Percentiles rank a stretch among this genome's conserved stretches.
Evolutionary conservation across 1,140 invertebrate species (phyloP).

Genomic region (Drosophila orena): DNA sequence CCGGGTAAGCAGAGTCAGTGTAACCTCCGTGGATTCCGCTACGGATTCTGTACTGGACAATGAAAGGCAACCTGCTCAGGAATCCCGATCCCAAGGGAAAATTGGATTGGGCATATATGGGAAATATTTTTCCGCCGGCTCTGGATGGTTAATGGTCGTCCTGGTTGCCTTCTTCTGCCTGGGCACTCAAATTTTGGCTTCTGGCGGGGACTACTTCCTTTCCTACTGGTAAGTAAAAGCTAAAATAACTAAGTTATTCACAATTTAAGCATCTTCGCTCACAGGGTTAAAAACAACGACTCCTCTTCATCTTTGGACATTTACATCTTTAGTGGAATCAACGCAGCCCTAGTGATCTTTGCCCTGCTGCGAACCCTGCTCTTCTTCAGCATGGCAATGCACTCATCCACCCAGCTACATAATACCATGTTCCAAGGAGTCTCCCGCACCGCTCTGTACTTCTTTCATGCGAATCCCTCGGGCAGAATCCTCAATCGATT

Average conservation of each 20-base stretch:
- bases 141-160: conserved; percentile 33
- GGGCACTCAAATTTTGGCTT: conserved; percentile 45
- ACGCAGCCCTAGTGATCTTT: conserved; percentile 62
- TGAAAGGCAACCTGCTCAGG: conserved; percentile 1
- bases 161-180: conserved; percentile 41
- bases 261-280: neutral
- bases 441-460: conserved; percentile 88
- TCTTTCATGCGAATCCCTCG: conserved; percentile 92
- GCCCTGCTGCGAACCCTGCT: conserved; percentile 55
- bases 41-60: conserved; percentile 25
- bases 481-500: conserved; percentile 91
- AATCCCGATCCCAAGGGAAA: conserved; percentile 24
- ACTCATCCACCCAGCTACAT: conserved; percentile 56
- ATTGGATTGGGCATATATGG: conserved; percentile 37
- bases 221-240: conserved; percentile 46
- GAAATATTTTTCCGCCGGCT: conserved; percentile 50
- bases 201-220: conserved; percentile 48
- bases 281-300: conserved; percentile 55
- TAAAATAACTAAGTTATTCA: neutral
- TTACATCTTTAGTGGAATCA: conserved; percentile 63
- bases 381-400: conserved; percentile 61
- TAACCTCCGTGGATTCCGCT: conserved; percentile 33
- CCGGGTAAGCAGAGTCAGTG: conserved; percentile 29
- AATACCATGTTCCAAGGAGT: conserved; percentile 66
- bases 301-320: conserved; percentile 49